Evolutionary conservation across 2,797 vertebrate species (phyloP), one percentile per base, ranked within the genome.

Genomic region (Rhinoraja longicauda): DNA sequence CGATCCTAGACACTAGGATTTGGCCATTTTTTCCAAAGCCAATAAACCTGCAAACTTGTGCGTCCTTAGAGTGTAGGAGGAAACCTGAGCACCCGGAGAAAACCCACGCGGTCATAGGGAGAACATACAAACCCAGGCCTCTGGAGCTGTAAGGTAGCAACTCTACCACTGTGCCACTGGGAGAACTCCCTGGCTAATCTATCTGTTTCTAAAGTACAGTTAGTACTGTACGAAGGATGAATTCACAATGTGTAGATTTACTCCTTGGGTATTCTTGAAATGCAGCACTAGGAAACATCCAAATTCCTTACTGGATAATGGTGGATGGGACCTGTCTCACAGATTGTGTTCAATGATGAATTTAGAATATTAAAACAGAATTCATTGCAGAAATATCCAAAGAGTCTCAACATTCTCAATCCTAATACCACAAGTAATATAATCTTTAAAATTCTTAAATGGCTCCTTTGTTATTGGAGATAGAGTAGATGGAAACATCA

Each of bases 401-500:
- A 45, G 67, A 91, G 39, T 2, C 32, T 73, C 90, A 91, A 70
- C 62, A 39, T 91, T 91, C 67, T 73, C 67, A 72, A 9, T 36
- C 36, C 36, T 70, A 45, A 45, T 26, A 26, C 70, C 70, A 86
- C 59, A 29, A 45, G 39, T 73, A 45, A 39, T 73, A 73, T 91
- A 91, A 91, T 53, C 32, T 72, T 73, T 17, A 29, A 90, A 2
- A 90, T 90, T 90, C 86, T 32, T 62, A 86, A 64, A 29, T 32
- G 57, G 81, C 29, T 91, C 24, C 72, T 36, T 39, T 64, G 45
- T 72, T 53, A 73, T 45, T 91, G 67, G 90, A 86, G 67, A 64
- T 29, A 91, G 90, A 91, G 36, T 72, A 90, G 36, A 91, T 91
- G 67, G 90, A 91, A 73, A 91, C 24, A 73, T 97, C 97, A 97